Conservation (phyloP, 1,140 invertebrate species). For the Drosophila pruinosa region DNA sequence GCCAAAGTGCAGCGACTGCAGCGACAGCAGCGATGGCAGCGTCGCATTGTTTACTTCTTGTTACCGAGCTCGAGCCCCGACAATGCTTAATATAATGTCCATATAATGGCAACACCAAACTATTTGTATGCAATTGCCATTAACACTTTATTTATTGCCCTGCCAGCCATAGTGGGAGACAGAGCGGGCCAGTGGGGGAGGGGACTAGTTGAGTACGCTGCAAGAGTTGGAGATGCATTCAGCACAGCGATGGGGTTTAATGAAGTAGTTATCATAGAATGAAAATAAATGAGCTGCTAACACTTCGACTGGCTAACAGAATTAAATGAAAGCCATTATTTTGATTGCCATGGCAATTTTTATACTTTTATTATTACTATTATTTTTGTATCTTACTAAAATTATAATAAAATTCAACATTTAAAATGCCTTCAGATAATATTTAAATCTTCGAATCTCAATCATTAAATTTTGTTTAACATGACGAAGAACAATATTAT, state of each 20-base stretch:
- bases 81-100: conserved; percentile 59
- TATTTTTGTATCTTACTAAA: too few species aligned
- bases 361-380: neutral
- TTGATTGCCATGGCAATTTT: neutral
- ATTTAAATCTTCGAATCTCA: too few species aligned
- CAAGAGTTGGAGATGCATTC: conserved; percentile 15
- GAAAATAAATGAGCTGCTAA: conserved; percentile 8
- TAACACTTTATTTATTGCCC: conserved; percentile 81
- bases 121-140: conserved; percentile 81
- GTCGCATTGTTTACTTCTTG: conserved; percentile 79
- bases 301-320: neutral
- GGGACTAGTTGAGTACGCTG: neutral
- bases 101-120: conserved; percentile 79
- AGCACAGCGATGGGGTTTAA: conserved; percentile 57
- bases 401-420: too few species aligned
- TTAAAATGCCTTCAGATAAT: too few species aligned
- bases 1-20: conserved; percentile 67
- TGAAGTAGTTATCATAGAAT: conserved; percentile 51
- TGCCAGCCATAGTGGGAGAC: conserved; percentile 24
- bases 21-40: conserved; percentile 50
- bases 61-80: conserved; percentile 59
- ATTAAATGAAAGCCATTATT: neutral
- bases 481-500: neutral
- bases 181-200: neutral
- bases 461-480: neutral